Evolutionary conservation across 2,797 vertebrate species (phyloP).

Genomic region (Acanthopagrus latus): DNA sequence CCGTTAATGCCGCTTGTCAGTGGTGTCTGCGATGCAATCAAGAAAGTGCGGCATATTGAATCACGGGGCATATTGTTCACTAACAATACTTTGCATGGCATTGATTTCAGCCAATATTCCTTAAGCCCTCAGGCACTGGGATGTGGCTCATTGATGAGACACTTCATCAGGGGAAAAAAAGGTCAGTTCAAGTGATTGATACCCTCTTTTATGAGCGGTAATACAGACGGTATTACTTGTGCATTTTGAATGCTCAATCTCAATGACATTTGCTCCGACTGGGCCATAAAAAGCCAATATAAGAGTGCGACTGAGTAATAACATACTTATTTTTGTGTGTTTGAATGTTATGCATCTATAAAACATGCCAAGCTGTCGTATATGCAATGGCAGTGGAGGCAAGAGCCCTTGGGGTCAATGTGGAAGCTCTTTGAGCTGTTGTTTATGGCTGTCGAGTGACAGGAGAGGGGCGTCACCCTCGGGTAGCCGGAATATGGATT

Average conservation of each 20-base stretch:
- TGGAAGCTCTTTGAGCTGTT: slow-evolving; percentile 62
- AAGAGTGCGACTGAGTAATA: slow-evolving; percentile 69
- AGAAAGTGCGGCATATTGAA: slow-evolving; percentile 71
- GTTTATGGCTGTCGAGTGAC: slow-evolving; percentile 61
- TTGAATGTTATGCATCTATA: slow-evolving; percentile 71
- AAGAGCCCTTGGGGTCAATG: slow-evolving; percentile 53
- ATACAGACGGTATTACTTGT: slow-evolving; percentile 74
- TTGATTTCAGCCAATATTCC: slow-evolving; percentile 78
- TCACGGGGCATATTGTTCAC: slow-evolving; percentile 70
- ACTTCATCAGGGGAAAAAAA: slow-evolving; percentile 76
- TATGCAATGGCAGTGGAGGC: slow-evolving; percentile 26
- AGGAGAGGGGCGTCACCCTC: slow-evolving; percentile 33
- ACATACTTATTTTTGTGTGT: slow-evolving; percentile 72
- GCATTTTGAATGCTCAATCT: slow-evolving; percentile 78
- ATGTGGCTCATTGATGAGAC: slow-evolving; percentile 75
- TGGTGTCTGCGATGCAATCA: slow-evolving; percentile 69
- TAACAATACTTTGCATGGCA: slow-evolving; percentile 75
- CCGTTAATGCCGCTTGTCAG: slow-evolving; percentile 68
- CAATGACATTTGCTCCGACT: slow-evolving; percentile 75
- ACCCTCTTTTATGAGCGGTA: slow-evolving; percentile 73
- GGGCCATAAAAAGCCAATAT: slow-evolving; percentile 70
- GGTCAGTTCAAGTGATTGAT: slow-evolving; percentile 83
- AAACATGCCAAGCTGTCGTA: slow-evolving; percentile 54
- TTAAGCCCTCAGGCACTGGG: slow-evolving; percentile 60
- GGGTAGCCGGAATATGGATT: slow-evolving; percentile 57